A percentile compares a stretch with the other conserved stretches of the same genome.
Conservation (phyloP, 2,113 vertebrate species). For the Oncorhynchus keta region DNA sequence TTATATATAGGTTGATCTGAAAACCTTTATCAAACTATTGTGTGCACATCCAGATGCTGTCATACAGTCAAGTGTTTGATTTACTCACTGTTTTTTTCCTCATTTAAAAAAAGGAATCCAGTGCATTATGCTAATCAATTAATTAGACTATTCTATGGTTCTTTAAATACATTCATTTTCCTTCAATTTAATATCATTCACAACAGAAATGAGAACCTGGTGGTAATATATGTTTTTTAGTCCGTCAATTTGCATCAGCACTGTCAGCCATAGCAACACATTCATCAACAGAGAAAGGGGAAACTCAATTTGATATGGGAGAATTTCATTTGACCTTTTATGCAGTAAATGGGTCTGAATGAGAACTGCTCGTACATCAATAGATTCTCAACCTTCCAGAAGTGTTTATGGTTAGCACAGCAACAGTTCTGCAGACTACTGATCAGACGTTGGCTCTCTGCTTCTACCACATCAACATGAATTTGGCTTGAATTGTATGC, state of each 20-base stretch:
- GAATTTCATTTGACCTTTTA: constrained; percentile 67
- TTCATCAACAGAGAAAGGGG: constrained; percentile 46
- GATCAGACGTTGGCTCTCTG: constrained; percentile 45
- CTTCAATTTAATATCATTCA: neutral
- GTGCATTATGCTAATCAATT: neutral
- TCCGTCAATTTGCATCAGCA: neutral
- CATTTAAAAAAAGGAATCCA: neutral
- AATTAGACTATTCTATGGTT: neutral
- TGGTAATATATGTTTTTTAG: neutral
- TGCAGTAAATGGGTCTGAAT: constrained; percentile 51
- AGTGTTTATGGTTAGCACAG: constrained; percentile 42
- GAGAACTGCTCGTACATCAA: constrained; percentile 56
- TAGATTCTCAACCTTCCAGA: constrained; percentile 25
- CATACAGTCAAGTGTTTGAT: neutral
- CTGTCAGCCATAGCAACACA: constrained; percentile 17
- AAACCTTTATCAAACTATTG: too few relatives aligned
- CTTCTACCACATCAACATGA: constrained; percentile 24
- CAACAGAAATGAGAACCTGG: constrained; percentile 17
- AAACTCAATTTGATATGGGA: constrained; percentile 53
- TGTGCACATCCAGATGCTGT: neutral
- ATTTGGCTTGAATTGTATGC: constrained; percentile 26
- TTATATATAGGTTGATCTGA: neutral
- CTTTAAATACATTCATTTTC: neutral
- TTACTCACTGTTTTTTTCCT: neutral
- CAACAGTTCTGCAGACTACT: constrained; percentile 46